Evolutionary conservation across 2,113 vertebrate species (phyloP), one percentile per base, ranked within the genome.

Genomic region (Dasyurus viverrinus): DNA sequence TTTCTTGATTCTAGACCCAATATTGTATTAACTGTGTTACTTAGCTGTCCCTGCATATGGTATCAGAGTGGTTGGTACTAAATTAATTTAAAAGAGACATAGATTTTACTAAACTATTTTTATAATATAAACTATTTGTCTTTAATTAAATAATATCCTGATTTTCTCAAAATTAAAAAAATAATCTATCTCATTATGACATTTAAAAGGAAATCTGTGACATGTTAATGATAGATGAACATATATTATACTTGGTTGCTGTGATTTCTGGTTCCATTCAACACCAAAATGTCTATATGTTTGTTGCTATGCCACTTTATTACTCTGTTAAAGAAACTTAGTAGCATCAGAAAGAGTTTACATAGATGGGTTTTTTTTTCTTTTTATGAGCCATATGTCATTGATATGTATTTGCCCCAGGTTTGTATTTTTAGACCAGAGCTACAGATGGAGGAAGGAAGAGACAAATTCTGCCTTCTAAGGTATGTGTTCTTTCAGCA

Each of bases 51-150:
- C 30, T 89, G 30, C 14, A 54, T 2, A 1, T 30, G 47, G 1
- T 68, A 19, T 46, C 25, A 93, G 92, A 89, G 36, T 25, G 91
- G 93, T 92, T 52, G 11, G 24, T 89, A 53, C 11, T 47, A 57
- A 8, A n/a, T 57, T 54, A 76, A 54, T 42, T 91, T 94, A 76
- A 95, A 93, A 60, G 30, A 94, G 16, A 42, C 2, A 92, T 19
- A 92, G 90, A 54, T 30, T 60, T 22, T 47, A 53, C 53, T 46
- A 57, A 5, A 57, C 54, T 8, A 60, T 22, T 84, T 91, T 68
- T 47, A 42, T 55, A 52, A 55, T n/a, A 46, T 92, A 48, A 94
- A 27, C 6, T 10, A 89, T 53, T 94, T 89, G 76, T 89, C 54
- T 90, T 48, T 54, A 54, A 48, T 48, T 54, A 54, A 48, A 22